A percentile compares a stretch with the other conserved stretches of the same genome.
Evolutionary conservation across 2,113 vertebrate species (phyloP).

Genomic region (Glareola pratincola): DNA sequence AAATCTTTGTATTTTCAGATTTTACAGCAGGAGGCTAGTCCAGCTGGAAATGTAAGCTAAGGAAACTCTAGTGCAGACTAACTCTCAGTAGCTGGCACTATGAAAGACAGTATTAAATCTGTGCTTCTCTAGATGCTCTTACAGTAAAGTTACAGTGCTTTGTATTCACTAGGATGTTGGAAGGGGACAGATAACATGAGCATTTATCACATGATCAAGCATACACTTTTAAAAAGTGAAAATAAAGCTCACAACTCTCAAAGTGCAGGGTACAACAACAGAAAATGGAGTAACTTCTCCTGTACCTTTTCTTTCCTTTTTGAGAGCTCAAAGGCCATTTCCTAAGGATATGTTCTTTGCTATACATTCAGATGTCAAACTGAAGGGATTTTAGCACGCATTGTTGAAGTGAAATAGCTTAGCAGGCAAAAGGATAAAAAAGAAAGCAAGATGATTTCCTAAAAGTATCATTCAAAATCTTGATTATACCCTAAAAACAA

Average conservation of each 20-base stretch:
- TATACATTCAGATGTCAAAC: neutral
- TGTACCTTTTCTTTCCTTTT: neutral
- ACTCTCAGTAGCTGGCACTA: neutral
- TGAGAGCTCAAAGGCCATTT: neutral
- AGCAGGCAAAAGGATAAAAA: neutral
- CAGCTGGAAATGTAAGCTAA: neutral
- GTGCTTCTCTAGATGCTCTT: neutral
- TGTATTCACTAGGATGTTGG: neutral
- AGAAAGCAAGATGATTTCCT: neutral
- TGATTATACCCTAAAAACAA: neutral
- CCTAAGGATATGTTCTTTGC: neutral
- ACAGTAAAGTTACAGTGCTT: accelerated
- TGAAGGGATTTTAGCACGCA: neutral
- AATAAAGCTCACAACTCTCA: neutral
- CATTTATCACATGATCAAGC: neutral
- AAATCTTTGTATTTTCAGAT: neutral
- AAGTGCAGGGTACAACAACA: neutral
- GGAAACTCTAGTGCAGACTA: neutral
- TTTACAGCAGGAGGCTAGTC: neutral
- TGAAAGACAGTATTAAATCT: neutral
- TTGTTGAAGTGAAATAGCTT: neutral
- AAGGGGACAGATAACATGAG: neutral
- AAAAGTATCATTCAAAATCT: neutral
- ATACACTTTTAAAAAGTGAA: neutral
- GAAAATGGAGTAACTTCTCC: neutral